A percentile compares a stretch with the other conserved stretches of the same genome.
These are phyloP conservation scores for Dryobotodes eremita DNA, from an alignment of 2,888 invertebrate species.

Conservation along the genomic window DNA sequence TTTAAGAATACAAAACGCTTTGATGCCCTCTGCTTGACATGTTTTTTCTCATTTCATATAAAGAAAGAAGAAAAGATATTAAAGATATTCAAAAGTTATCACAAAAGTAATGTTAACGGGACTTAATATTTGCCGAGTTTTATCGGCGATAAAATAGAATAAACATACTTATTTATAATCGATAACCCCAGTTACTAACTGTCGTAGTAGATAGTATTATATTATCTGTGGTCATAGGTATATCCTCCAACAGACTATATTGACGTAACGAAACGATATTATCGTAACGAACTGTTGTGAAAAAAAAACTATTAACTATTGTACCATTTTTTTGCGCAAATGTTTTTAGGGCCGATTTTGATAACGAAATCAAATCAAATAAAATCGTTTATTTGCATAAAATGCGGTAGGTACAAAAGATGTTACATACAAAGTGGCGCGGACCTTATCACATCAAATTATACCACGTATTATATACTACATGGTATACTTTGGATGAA, in stretches of 20 bases:
- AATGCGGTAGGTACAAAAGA: no score
- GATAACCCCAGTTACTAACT: background rate
- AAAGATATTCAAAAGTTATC: background rate
- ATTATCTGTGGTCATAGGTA: background rate
- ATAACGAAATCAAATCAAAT: no score
- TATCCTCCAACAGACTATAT: background rate
- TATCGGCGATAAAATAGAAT: constrained; percentile 13
- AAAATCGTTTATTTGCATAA: no score
- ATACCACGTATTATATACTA: no score
- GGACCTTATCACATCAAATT: no score
- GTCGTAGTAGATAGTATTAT: background rate
- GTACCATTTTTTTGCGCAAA: no score
- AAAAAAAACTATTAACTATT: no score
- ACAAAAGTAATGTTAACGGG: background rate
- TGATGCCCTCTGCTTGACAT: background rate
- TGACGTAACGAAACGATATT: background rate
- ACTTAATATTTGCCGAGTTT: background rate
- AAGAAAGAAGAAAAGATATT: background rate
- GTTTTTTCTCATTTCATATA: background rate
- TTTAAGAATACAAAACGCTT: background rate
- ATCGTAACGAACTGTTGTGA: background rate
- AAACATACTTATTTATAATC: constrained; percentile 6
- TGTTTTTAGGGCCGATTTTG: no score
- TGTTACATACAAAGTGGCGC: no score
- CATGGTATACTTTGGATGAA: no score